These are phyloP conservation scores for Wiebesia pumilae DNA, from an alignment of 1,140 invertebrate genomes.

Conservation along the genomic window DNA sequence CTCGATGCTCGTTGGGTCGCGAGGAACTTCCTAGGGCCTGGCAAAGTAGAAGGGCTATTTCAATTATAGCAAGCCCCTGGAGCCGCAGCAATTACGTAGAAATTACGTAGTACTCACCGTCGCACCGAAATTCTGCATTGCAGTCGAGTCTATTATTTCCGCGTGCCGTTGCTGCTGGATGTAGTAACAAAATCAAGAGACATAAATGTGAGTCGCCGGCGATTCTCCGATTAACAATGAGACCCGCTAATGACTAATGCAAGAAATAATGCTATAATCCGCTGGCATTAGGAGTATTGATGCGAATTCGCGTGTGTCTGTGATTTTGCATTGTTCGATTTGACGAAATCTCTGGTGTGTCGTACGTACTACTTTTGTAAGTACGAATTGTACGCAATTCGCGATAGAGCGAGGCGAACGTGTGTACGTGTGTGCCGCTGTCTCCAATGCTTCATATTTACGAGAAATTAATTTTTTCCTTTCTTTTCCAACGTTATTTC, in stretches of 20 bases:
- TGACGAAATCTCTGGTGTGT: too few relatives aligned
- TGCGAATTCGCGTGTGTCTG: too few relatives aligned
- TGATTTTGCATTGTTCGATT: not conserved
- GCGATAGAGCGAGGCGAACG: too few relatives aligned
- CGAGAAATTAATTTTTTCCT: too few relatives aligned
- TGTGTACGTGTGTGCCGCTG: too few relatives aligned
- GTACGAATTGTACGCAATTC: too few relatives aligned
- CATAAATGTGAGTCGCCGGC: not conserved
- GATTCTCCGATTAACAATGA: not conserved
- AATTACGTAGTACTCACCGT: conserved; percentile 69
- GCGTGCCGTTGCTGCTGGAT: not conserved
- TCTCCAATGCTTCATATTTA: too few relatives aligned
- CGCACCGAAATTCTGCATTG: conserved; percentile 67
- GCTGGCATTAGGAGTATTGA: too few relatives aligned
- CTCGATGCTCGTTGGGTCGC: not conserved
- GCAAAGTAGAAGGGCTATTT: conserved; percentile 61
- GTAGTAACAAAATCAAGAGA: not conserved
- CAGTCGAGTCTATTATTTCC: conserved; percentile 67
- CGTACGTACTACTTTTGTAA: too few relatives aligned
- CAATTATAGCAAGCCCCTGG: conserved; percentile 62
- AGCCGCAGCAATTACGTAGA: conserved; percentile 64
- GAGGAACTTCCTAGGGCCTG: not conserved
- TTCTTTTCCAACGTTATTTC: too few relatives aligned
- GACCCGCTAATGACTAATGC: too few relatives aligned
- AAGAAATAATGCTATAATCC: too few relatives aligned